Conservation (phyloP, 2,888 invertebrate species). For the Leptinotarsa haldemani region DNA sequence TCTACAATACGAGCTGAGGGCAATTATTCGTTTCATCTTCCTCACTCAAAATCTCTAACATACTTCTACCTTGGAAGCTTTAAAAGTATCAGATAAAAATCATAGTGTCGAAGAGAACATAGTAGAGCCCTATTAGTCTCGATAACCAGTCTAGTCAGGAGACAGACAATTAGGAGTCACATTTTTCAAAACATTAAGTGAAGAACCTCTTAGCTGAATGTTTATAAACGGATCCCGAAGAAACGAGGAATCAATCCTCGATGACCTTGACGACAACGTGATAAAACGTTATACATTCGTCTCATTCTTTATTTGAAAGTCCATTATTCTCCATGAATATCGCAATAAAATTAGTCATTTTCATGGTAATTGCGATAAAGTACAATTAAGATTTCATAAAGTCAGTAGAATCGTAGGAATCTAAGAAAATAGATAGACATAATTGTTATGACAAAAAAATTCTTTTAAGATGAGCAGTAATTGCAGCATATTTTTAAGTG, state of each 20-base stretch:
- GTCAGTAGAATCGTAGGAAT: slow-evolving; percentile 15
- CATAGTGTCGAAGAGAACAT: neutral
- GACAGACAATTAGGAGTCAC: slow-evolving; percentile 23
- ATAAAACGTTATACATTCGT: slow-evolving; percentile 39
- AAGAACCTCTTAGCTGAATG: slow-evolving; percentile 20
- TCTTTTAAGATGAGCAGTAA: neutral
- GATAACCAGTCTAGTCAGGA: slow-evolving; percentile 20
- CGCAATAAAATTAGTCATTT: slow-evolving; percentile 37
- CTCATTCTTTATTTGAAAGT: slow-evolving; percentile 34
- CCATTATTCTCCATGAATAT: slow-evolving; percentile 35
- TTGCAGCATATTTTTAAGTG: neutral
- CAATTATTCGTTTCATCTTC: neutral
- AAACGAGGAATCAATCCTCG: slow-evolving; percentile 11
- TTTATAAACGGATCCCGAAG: slow-evolving; percentile 13
- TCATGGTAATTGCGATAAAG: slow-evolving; percentile 10
- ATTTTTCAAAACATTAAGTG: slow-evolving; percentile 24
- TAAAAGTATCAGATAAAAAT: slow-evolving; percentile 18
- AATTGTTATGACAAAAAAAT: neutral
- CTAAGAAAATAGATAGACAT: slow-evolving; percentile 24
- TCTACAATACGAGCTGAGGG: too few species aligned
- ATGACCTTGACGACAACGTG: slow-evolving; percentile 36
- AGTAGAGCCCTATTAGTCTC: slow-evolving; percentile 13
- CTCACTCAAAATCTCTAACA: neutral
- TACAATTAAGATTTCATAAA: slow-evolving; percentile 16
- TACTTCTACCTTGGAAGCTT: slow-evolving; percentile 2